Conservation (phyloP, 1,140 invertebrate species). For the Coboldia fuscipes region DNA sequence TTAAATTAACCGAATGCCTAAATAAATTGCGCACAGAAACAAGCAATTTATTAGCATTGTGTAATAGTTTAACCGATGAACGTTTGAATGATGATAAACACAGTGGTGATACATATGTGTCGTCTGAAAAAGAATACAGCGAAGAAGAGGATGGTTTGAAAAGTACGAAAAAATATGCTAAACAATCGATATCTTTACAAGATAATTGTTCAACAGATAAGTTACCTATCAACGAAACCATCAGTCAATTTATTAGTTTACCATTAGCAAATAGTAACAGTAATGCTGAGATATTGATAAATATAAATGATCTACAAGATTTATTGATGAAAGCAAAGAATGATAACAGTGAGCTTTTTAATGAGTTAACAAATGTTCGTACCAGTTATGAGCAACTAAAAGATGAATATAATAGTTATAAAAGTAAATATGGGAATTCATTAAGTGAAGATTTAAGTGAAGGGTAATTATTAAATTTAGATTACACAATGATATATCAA, state of each 20-base stretch:
- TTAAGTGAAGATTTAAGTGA: slow-evolving; percentile 36
- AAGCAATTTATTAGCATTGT: slow-evolving; percentile 36
- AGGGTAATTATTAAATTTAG: slow-evolving; percentile 22
- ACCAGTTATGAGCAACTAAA: slow-evolving; percentile 28
- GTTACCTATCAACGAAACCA: too few relatives aligned
- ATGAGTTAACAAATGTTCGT: slow-evolving; percentile 27
- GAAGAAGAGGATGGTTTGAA: slow-evolving; percentile 14
- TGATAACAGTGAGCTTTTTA: slow-evolving; percentile 29
- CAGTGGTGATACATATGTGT: background rate
- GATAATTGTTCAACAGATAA: background rate
- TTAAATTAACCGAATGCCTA: slow-evolving; percentile 42
- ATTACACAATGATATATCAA: background rate
- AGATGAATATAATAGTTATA: slow-evolving; percentile 26
- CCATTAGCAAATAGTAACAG: too few relatives aligned
- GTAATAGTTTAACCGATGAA: slow-evolving; percentile 20
- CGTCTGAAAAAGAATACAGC: slow-evolving; percentile 11
- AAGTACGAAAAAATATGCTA: slow-evolving; percentile 2
- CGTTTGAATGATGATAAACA: background rate
- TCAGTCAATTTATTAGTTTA: too few relatives aligned
- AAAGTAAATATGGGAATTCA: slow-evolving; percentile 15
- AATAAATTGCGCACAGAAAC: slow-evolving; percentile 39
- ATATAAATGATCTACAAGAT: slow-evolving; percentile 24
- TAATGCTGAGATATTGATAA: too few relatives aligned
- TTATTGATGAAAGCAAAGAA: slow-evolving; percentile 24
- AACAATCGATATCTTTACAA: background rate